Conservation (phyloP, 2,888 invertebrate genomes). For the Tetragnatha montana region DNA sequence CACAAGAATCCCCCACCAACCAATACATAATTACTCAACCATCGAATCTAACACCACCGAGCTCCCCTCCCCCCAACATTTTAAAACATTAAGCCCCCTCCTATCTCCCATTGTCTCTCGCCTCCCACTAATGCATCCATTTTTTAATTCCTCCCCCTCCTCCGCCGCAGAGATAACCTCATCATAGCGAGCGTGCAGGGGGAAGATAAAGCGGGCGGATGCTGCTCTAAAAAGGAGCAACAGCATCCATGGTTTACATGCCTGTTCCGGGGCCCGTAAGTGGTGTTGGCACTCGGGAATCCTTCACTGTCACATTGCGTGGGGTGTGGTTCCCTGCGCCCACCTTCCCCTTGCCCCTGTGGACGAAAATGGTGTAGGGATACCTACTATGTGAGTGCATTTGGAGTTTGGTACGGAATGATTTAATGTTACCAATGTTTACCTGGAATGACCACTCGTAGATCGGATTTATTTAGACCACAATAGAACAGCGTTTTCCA, state of each 20-base stretch:
- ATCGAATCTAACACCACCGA: no score
- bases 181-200: constrained; percentile 36
- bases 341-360: constrained; percentile 15
- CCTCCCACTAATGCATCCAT: constrained; percentile 1
- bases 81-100: constrained; percentile 7
- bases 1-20: no score
- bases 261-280: constrained; percentile 51
- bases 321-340: constrained; percentile 43
- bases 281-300: constrained; percentile 63
- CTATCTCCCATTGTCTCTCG: neutral
- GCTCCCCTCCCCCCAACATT: neutral
- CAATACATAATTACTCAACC: no score
- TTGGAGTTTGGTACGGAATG: no score
- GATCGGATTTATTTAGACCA: no score
- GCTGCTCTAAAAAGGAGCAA: neutral
- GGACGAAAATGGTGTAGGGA: constrained; percentile 27
- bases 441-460: no score
- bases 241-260: constrained; percentile 58
- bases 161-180: constrained; percentile 18
- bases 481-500: no score
- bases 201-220: constrained; percentile 37
- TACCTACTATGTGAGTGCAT: neutral
- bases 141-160: constrained; percentile 23
- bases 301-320: constrained; percentile 58
- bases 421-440: no score